Evolutionary conservation across 2,113 vertebrate genomes (phyloP).

Genomic region (Scortum barcoo): DNA sequence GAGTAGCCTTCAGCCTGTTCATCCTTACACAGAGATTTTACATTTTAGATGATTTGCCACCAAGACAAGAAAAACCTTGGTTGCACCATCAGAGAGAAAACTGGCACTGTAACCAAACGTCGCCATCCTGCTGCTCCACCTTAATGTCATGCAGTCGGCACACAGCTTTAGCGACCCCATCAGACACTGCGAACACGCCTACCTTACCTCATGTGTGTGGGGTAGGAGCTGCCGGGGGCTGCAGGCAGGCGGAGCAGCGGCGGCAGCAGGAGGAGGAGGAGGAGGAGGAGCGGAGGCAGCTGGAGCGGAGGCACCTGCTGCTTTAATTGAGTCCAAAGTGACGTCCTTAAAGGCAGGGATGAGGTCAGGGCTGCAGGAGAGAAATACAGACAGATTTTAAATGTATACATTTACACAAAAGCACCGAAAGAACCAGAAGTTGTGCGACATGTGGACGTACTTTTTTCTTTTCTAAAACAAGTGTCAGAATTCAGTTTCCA

Average conservation of each 20-base stretch:
- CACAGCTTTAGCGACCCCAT: background rate
- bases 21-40: background rate
- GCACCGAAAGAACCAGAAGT: background rate
- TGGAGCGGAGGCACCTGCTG: constrained; percentile 77
- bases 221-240: constrained; percentile 95
- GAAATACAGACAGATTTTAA: background rate
- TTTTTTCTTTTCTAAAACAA: background rate
- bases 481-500: background rate
- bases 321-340: constrained; percentile 86
- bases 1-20: background rate
- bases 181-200: constrained; percentile 45
- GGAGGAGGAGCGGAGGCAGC: constrained; percentile 79
- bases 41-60: too few relatives aligned
- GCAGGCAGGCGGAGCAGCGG: constrained; percentile 82
- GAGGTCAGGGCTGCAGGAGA: constrained; percentile 77
- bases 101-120: background rate
- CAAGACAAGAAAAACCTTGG: too few relatives aligned
- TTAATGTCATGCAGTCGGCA: background rate
- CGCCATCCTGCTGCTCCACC: too few relatives aligned
- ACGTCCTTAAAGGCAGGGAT: constrained; percentile 93
- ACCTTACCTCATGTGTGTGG: constrained; percentile 97
- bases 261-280: constrained; percentile 77
- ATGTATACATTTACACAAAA: background rate
- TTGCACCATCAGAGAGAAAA: background rate
- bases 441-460: background rate